A percentile compares a stretch with the other conserved stretches of the same genome.
phyloP scores from a whole-genome alignment of 2,888 invertebrate species.

The Osmoderma eremita region DNA sequence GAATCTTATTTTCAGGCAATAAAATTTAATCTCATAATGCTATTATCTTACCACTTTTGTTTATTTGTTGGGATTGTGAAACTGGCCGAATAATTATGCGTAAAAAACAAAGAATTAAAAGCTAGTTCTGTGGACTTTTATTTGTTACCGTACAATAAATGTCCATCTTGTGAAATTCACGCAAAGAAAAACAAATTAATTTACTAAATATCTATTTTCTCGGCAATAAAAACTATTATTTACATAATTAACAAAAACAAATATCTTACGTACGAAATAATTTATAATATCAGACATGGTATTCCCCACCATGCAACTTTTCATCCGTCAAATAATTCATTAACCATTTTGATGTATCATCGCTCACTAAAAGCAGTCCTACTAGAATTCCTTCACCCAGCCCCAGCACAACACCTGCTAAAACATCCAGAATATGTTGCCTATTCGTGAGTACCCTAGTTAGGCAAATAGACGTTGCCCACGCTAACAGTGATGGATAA shows the following conservation, averaged over 20 bases:
- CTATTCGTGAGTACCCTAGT: constrained; percentile 86
- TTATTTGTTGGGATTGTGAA: constrained; percentile 25
- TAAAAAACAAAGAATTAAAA: constrained; percentile 18
- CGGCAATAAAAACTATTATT: constrained; percentile 7
- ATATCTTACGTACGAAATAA: neutral
- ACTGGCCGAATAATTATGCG: constrained; percentile 21
- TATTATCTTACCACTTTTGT: too few species aligned
- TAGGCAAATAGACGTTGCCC: constrained; percentile 78
- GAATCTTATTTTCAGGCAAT: too few species aligned
- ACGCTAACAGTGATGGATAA: constrained; percentile 74
- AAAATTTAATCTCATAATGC: too few species aligned
- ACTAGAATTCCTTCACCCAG: constrained; percentile 74
- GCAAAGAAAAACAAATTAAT: too few species aligned
- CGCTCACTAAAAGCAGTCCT: constrained; percentile 75
- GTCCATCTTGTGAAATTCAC: too few species aligned
- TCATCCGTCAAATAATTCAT: constrained; percentile 74
- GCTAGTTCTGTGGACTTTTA: neutral
- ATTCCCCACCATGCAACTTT: constrained; percentile 75
- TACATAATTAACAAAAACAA: neutral
- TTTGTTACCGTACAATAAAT: neutral
- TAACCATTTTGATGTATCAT: constrained; percentile 69
- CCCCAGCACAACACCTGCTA: constrained; percentile 80
- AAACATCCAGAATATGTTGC: constrained; percentile 88
- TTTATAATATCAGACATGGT: constrained; percentile 67
- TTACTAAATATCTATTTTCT: too few species aligned